Percentiles rank a stretch among this genome's conserved stretches.
Evolutionary conservation across 30 jellyfish, hydroid and myxozoan species (phyloP).

Genomic region (Mastigias papua): DNA sequence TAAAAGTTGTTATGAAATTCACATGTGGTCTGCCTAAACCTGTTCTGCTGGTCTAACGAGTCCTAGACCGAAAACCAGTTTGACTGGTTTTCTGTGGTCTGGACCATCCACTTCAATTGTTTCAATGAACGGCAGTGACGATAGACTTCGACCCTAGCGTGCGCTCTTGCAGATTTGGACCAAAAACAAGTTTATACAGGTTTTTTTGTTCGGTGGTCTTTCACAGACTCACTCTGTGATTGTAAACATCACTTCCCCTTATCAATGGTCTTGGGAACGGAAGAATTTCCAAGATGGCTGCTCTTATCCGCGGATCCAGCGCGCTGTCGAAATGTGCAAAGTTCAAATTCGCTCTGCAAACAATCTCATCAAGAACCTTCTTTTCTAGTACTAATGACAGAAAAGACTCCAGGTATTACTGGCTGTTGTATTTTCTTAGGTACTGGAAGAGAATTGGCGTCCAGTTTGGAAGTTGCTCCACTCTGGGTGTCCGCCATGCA

Average conservation of each 20-base stretch:
- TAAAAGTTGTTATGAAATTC: neutral
- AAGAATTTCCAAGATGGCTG: constrained; percentile 27
- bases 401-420: constrained; percentile 50
- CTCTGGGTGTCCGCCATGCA: too few species aligned
- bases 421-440: too few species aligned
- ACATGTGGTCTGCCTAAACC: constrained; percentile 33
- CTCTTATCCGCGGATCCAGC: constrained; percentile 5
- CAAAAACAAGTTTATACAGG: neutral
- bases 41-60: constrained; percentile 8
- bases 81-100: neutral
- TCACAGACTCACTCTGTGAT: constrained; percentile 1
- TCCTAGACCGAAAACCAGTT: constrained; percentile 18
- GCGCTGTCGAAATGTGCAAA: constrained; percentile 2
- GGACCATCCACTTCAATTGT: too few species aligned
- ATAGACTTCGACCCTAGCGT: neutral
- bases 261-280: neutral
- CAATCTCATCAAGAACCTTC: constrained; percentile 4
- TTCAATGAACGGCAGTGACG: too few species aligned
- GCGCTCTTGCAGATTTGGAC: neutral
- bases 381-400: constrained; percentile 26
- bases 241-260: neutral
- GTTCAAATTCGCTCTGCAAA: constrained; percentile 1
- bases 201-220: neutral
- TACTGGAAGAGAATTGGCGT: too few species aligned
- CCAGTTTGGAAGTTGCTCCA: too few species aligned